Percentiles rank a stretch among this genome's conserved stretches.
These are phyloP conservation scores for Urosaurus nigricauda DNA, from an alignment of 2,797 vertebrate genomes.

Conservation along the genomic window DNA sequence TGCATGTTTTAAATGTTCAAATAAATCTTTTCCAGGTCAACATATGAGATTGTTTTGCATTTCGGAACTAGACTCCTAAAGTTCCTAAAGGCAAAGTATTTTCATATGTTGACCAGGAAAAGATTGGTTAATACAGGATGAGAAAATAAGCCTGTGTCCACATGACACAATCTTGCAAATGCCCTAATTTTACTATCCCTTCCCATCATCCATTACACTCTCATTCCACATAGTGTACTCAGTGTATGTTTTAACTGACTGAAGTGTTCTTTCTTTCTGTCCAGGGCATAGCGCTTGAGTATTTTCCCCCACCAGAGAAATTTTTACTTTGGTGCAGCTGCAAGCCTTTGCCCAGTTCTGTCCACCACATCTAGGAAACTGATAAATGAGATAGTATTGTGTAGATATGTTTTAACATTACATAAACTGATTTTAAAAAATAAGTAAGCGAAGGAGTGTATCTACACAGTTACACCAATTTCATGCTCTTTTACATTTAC, in stretches of 20 bases:
- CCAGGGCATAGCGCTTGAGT: too few species aligned
- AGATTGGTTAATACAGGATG: neutral
- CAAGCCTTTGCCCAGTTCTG: neutral
- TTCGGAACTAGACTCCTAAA: neutral
- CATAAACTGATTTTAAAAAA: neutral
- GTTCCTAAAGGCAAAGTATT: neutral
- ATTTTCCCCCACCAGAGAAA: neutral
- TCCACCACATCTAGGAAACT: neutral
- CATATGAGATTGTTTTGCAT: neutral
- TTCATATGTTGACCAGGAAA: neutral
- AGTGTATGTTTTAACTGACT: too few species aligned
- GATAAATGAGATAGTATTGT: neutral
- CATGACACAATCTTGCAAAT: neutral
- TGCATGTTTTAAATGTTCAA: neutral
- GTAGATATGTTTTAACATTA: neutral
- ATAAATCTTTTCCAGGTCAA: constrained; percentile 16
- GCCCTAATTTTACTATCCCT: too few species aligned
- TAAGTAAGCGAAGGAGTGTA: neutral
- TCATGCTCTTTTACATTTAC: neutral
- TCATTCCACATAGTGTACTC: neutral
- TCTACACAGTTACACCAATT: neutral
- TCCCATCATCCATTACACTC: too few species aligned
- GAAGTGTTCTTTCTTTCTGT: neutral
- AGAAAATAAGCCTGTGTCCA: neutral
- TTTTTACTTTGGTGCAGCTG: neutral